These are phyloP conservation scores for Microctenopoma lineatum DNA, from an alignment of 2,797 vertebrate genomes.

Conservation along the genomic window DNA sequence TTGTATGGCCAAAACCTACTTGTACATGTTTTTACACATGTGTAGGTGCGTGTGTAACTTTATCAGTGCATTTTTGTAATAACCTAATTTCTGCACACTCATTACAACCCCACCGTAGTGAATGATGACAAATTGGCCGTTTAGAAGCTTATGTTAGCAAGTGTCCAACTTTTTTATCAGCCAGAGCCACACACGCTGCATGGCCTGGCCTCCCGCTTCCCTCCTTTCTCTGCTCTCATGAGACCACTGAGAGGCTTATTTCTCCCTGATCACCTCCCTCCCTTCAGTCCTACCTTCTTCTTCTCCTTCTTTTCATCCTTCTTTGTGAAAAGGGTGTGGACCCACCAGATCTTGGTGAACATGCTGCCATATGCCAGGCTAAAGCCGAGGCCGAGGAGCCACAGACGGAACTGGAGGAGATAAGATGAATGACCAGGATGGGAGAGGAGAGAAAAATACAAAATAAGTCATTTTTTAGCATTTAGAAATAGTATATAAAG, in stretches of 20 bases:
- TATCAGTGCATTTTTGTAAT: constrained; percentile 30
- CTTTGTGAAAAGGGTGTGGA: constrained; percentile 96
- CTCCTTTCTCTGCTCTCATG: constrained; percentile 30
- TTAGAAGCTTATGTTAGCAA: constrained; percentile 52
- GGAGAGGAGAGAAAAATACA: background rate
- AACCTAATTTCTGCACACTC: constrained; percentile 17
- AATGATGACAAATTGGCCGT: constrained; percentile 44
- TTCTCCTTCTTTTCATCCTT: constrained; percentile 97
- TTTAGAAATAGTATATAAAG: background rate
- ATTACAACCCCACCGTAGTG: constrained; percentile 6
- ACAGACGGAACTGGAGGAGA: constrained; percentile 89
- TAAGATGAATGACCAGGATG: background rate
- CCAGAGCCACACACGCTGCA: constrained; percentile 46
- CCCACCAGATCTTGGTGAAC: constrained; percentile 99
- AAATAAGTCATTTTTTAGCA: background rate
- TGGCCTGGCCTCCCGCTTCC: constrained; percentile 24
- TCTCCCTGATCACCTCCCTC: background rate
- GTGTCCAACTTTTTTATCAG: constrained; percentile 57
- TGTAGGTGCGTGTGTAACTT: constrained; percentile 20
- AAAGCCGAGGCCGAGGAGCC: constrained; percentile 93
- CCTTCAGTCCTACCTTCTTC: constrained; percentile 84
- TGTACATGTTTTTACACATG: constrained; percentile 6
- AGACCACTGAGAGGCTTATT: constrained; percentile 56
- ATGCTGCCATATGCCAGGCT: constrained; percentile 96
- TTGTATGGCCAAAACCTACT: background rate